Conservation (phyloP, 2,797 vertebrate genomes). For the Acanthiza pusilla region DNA sequence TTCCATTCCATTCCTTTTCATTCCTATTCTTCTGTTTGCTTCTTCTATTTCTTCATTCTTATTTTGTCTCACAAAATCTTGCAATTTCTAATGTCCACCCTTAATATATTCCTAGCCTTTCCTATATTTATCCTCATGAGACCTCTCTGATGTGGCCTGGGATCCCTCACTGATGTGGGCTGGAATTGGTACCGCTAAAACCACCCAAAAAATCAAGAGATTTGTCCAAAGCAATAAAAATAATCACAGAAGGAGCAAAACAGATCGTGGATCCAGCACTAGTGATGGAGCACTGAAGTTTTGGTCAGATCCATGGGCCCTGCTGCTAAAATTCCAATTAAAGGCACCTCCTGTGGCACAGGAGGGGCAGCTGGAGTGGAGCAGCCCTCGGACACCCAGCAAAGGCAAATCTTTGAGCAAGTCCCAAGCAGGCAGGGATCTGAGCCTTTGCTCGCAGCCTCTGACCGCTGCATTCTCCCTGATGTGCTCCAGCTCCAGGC, state of each 20-base stretch:
- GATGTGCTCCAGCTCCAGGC: conserved; percentile 16
- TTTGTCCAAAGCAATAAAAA: background rate
- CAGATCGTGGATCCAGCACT: background rate
- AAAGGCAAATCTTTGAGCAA: background rate
- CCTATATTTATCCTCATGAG: background rate
- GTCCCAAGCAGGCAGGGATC: background rate
- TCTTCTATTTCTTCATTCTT: background rate
- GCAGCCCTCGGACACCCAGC: background rate
- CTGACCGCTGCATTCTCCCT: conserved; percentile 4
- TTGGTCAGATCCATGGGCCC: background rate
- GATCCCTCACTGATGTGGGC: background rate
- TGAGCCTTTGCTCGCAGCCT: background rate
- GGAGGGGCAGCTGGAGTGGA: background rate
- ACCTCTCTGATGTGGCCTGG: background rate
- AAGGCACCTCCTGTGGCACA: background rate
- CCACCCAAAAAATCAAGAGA: background rate
- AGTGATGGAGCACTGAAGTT: background rate
- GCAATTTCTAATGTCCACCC: background rate
- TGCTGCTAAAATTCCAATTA: background rate
- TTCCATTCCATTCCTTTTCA: too few relatives aligned
- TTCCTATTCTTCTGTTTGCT: background rate
- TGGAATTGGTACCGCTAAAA: background rate
- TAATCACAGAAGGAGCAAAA: background rate
- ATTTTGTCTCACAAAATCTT: background rate
- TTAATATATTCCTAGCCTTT: background rate